These are phyloP conservation scores for Saturnia japonica DNA, from an alignment of 2,888 invertebrate genomes.

Conservation along the genomic window DNA sequence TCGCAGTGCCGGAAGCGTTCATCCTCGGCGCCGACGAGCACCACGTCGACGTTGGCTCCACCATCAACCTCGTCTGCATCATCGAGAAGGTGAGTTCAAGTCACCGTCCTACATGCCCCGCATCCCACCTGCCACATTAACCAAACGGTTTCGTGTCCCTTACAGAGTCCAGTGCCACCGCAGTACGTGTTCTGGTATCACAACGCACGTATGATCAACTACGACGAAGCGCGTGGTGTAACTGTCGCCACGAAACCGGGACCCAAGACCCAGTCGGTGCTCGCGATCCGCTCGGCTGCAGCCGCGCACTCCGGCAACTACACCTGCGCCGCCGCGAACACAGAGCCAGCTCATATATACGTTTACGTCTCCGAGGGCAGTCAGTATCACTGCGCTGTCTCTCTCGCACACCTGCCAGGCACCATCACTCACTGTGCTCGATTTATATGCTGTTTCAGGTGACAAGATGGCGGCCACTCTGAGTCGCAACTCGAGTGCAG, in stretches of 20 bases:
- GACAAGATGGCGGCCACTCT: conserved; percentile 96
- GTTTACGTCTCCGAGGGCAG: conserved; percentile 96
- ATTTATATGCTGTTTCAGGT: conserved; percentile 76
- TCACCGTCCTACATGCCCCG: background rate
- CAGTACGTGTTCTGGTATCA: conserved; percentile 98
- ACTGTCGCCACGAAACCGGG: conserved; percentile 92
- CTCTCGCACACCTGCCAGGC: too few species aligned
- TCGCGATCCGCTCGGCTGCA: conserved; percentile 91
- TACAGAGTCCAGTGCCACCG: conserved; percentile 95
- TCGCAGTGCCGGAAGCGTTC: conserved; percentile 94
- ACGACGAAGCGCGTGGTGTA: conserved; percentile 92
- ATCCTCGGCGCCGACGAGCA: conserved; percentile 93
- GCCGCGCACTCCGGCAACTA: conserved; percentile 95
- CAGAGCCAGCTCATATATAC: conserved; percentile 93
- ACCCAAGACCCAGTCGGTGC: conserved; percentile 91
- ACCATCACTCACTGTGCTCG: background rate
- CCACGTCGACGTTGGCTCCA: conserved; percentile 94
- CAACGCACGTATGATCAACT: conserved; percentile 96
- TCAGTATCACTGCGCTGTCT: conserved; percentile 41
- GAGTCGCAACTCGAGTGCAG: conserved; percentile 84
- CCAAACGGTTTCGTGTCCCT: conserved; percentile 27
- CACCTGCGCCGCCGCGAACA: conserved; percentile 94
- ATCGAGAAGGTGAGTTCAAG: conserved; percentile 89
- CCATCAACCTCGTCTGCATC: conserved; percentile 94
- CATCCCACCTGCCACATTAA: conserved; percentile 12